Percentiles rank a stretch among this genome's conserved stretches.
Evolutionary conservation across 2,113 vertebrate genomes (phyloP).

Genomic region (Nyctibius bracteatus): DNA sequence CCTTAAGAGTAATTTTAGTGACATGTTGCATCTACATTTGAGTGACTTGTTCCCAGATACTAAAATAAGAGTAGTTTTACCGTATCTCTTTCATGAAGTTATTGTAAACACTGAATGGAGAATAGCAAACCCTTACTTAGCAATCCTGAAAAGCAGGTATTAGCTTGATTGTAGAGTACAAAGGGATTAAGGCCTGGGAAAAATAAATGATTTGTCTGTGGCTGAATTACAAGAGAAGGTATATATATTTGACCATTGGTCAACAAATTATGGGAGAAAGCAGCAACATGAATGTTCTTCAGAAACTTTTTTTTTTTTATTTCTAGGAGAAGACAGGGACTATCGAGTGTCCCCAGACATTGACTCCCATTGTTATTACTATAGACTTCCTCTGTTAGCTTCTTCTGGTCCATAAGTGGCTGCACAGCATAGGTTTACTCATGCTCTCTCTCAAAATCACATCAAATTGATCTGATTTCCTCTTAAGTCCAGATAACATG

Average conservation of each 20-base stretch:
- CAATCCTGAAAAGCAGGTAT: background rate
- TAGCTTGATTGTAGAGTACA: background rate
- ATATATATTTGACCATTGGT: background rate
- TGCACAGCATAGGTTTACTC: background rate
- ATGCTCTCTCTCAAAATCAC: rapidly evolving
- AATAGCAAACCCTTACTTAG: background rate
- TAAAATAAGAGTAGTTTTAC: background rate
- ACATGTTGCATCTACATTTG: background rate
- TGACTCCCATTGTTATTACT: background rate
- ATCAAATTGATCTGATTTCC: background rate
- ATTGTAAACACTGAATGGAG: background rate
- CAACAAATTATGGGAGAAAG: background rate
- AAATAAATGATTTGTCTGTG: background rate
- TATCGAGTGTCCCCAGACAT: background rate
- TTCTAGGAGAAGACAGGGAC: background rate
- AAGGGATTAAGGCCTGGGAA: background rate
- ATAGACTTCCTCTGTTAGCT: background rate
- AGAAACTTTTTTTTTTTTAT: background rate
- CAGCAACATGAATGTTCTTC: background rate
- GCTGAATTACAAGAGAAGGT: background rate
- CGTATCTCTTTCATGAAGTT: background rate
- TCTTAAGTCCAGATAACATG: background rate
- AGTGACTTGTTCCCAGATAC: background rate
- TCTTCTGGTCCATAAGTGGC: background rate
- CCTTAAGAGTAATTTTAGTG: background rate